Conservation (phyloP, 2,113 vertebrate genomes). For the Eira barbara region DNA sequence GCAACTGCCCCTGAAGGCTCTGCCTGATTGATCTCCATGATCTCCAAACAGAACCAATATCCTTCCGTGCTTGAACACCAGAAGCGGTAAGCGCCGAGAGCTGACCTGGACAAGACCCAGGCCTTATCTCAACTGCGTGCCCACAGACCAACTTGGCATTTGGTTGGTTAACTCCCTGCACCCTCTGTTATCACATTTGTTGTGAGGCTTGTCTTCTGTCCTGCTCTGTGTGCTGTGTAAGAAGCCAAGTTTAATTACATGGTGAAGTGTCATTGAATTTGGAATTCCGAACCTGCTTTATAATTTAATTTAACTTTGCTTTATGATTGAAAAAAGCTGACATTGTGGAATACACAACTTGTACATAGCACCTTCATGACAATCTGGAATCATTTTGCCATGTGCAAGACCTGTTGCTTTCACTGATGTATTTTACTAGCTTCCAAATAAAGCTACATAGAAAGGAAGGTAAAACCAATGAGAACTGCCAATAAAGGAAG, state of each 20-base stretch:
- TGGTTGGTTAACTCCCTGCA: not conserved
- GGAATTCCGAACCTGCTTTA: not conserved
- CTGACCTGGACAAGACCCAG: not conserved
- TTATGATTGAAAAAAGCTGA: not conserved
- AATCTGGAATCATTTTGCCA: not conserved
- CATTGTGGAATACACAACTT: not conserved
- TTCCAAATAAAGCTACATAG: not conserved
- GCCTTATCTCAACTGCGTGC: not conserved
- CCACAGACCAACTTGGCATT: not conserved
- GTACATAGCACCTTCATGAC: not conserved
- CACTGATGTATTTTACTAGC: not conserved
- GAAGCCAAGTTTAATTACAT: not conserved
- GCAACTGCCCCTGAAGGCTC: not conserved
- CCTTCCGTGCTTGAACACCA: not conserved
- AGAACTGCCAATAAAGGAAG: not conserved
- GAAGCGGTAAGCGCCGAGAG: not conserved
- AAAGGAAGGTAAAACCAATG: not conserved
- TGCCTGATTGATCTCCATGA: not conserved
- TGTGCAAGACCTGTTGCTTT: not conserved
- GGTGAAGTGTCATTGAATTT: not conserved
- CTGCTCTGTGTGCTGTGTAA: not conserved
- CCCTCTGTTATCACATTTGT: not conserved
- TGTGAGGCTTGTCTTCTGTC: not conserved
- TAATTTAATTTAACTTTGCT: not conserved
- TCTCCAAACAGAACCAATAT: not conserved